Evolutionary conservation across 2,113 vertebrate genomes (phyloP).

Genomic region (Paedocypris sp.): DNA sequence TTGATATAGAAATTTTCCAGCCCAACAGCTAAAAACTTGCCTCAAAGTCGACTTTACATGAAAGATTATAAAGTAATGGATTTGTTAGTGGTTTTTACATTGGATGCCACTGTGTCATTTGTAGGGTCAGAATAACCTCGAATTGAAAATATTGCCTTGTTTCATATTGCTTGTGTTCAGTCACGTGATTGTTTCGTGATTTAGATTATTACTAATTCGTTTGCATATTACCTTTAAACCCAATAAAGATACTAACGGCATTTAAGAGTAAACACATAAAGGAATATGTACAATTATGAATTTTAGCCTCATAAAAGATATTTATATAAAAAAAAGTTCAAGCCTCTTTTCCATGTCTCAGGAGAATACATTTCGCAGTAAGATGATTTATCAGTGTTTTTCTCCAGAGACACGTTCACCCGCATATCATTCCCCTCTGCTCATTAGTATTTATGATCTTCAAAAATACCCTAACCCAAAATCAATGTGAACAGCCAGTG

Average conservation of each 20-base stretch:
- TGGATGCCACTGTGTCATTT: too few relatives aligned
- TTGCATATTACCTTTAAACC: neutral
- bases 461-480: slow-evolving; percentile 39
- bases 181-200: too few relatives aligned
- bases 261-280: too few relatives aligned
- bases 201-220: neutral
- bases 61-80: neutral
- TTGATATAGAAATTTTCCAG: slow-evolving; percentile 21
- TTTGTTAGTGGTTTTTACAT: too few relatives aligned
- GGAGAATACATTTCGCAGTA: neutral
- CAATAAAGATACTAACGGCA: neutral
- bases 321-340: too few relatives aligned
- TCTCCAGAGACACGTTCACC: slow-evolving; percentile 25
- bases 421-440: slow-evolving; percentile 25
- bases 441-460: slow-evolving; percentile 61
- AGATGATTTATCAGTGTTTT: slow-evolving; percentile 34
- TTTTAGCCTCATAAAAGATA: too few relatives aligned
- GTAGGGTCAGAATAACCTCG: too few relatives aligned
- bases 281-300: too few relatives aligned
- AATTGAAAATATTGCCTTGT: neutral
- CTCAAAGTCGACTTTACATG: neutral
- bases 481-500: slow-evolving; percentile 28
- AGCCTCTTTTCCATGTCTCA: neutral
- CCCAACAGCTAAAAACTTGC: slow-evolving; percentile 4
- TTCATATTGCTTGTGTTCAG: too few relatives aligned